These are phyloP conservation scores for Sphaeramia orbicularis DNA, from an alignment of 2,797 vertebrate species.

Conservation along the genomic window DNA sequence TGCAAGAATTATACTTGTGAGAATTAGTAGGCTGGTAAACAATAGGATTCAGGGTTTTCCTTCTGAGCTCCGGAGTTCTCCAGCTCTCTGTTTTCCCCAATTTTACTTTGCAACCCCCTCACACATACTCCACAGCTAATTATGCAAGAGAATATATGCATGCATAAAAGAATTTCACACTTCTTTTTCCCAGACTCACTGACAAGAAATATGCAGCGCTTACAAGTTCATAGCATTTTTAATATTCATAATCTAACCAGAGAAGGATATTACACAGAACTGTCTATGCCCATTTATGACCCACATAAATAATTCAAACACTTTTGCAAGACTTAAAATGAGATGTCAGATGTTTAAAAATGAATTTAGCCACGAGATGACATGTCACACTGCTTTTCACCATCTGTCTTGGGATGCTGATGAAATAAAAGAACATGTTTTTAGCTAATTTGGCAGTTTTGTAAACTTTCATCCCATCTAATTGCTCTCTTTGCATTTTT, in stretches of 20 bases:
- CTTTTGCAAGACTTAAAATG: slow-evolving; percentile 69
- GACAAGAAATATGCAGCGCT: slow-evolving; percentile 49
- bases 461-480: slow-evolving; percentile 46
- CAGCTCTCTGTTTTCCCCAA: no score
- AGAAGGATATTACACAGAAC: slow-evolving; percentile 48
- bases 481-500: slow-evolving; percentile 59
- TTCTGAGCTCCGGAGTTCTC: no score
- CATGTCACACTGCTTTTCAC: slow-evolving; percentile 55
- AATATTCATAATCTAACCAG: slow-evolving; percentile 60
- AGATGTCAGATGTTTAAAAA: slow-evolving; percentile 67
- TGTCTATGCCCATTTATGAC: slow-evolving; percentile 32
- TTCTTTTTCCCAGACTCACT: slow-evolving; percentile 6
- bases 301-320: slow-evolving; percentile 69
- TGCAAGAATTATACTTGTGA: no score
- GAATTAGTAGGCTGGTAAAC: no score
- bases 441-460: slow-evolving; percentile 29
- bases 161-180: slow-evolving; percentile 15
- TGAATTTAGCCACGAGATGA: slow-evolving; percentile 51
- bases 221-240: slow-evolving; percentile 59
- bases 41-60: no score
- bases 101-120: no score
- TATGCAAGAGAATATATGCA: no score
- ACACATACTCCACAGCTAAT: no score
- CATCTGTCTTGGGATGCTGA: slow-evolving; percentile 51
- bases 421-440: slow-evolving; percentile 43